Conservation (phyloP, 1,140 invertebrate genomes). For the Orius laevigatus region DNA sequence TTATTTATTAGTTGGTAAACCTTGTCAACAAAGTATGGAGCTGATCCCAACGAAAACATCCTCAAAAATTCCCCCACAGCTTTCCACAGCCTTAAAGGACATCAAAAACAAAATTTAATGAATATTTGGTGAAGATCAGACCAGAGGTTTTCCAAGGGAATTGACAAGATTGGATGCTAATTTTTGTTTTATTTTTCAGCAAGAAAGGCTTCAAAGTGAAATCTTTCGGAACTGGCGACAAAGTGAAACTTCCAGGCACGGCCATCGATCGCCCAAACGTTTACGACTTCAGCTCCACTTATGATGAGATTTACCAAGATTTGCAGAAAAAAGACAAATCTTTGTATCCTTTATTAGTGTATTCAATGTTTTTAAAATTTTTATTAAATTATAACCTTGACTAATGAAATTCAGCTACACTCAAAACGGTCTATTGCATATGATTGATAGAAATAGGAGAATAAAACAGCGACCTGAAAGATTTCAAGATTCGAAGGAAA, state of each 20-base stretch:
- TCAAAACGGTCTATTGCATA: constrained; percentile 95
- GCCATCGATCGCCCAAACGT: constrained; percentile 91
- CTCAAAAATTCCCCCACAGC: neutral
- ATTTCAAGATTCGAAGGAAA: constrained; percentile 82
- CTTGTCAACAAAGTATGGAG: neutral
- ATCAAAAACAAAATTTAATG: neutral
- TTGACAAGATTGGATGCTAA: neutral
- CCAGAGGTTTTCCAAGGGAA: neutral
- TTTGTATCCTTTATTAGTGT: constrained; percentile 49
- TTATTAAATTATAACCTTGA: too few species aligned
- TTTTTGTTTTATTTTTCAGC: constrained; percentile 29
- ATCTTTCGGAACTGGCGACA: constrained; percentile 95
- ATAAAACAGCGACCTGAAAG: constrained; percentile 90
- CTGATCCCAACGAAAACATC: neutral
- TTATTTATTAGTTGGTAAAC: neutral
- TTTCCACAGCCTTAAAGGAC: neutral
- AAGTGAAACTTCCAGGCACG: constrained; percentile 91
- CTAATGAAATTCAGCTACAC: constrained; percentile 88
- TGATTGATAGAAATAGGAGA: constrained; percentile 92
- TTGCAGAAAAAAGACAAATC: constrained; percentile 72
- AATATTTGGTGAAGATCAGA: neutral
- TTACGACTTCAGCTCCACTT: constrained; percentile 92
- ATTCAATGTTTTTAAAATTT: constrained; percentile 4
- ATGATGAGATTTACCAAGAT: constrained; percentile 96
- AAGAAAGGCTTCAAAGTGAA: constrained; percentile 94